A percentile compares a stretch with the other conserved stretches of the same genome.
Conservation (phyloP, 2,797 vertebrate genomes). For the Sebastes vulpes region DNA sequence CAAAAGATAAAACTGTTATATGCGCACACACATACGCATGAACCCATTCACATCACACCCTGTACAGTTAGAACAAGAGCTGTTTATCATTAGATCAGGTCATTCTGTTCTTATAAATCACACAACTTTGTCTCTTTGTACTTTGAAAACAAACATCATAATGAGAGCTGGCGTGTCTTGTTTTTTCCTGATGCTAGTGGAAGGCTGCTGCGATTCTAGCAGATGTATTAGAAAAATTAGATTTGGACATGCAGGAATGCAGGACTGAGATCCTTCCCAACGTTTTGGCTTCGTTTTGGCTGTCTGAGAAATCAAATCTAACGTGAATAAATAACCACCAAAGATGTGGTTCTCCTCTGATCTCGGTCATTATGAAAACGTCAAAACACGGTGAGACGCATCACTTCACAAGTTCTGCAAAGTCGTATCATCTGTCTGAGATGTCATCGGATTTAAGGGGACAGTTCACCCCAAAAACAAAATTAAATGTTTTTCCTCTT, state of each 20-base stretch:
- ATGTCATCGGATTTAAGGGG: not conserved
- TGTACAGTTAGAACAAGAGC: not conserved
- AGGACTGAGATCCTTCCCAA: not conserved
- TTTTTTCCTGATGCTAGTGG: not conserved
- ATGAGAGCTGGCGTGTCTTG: not conserved
- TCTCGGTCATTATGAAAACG: no score
- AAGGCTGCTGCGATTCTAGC: not conserved
- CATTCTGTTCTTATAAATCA: not conserved
- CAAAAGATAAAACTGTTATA: not conserved
- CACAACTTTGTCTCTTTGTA: not conserved
- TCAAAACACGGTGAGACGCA: not conserved
- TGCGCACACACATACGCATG: not conserved
- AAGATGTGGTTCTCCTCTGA: not conserved
- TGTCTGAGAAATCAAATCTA: not conserved
- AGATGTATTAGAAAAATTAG: not conserved
- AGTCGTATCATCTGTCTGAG: not conserved
- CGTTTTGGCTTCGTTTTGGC: not conserved
- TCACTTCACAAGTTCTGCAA: not conserved
- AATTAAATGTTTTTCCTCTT: no score
- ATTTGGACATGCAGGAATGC: not conserved
- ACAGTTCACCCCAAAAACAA: not conserved
- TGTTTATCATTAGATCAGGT: not conserved
- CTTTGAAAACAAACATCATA: not conserved
- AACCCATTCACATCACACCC: not conserved
- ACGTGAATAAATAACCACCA: not conserved